A percentile compares a stretch with the other conserved stretches of the same genome.
Evolutionary conservation across 2,113 vertebrate genomes (phyloP).

Genomic region (Paracanthobrama guichenoti): DNA sequence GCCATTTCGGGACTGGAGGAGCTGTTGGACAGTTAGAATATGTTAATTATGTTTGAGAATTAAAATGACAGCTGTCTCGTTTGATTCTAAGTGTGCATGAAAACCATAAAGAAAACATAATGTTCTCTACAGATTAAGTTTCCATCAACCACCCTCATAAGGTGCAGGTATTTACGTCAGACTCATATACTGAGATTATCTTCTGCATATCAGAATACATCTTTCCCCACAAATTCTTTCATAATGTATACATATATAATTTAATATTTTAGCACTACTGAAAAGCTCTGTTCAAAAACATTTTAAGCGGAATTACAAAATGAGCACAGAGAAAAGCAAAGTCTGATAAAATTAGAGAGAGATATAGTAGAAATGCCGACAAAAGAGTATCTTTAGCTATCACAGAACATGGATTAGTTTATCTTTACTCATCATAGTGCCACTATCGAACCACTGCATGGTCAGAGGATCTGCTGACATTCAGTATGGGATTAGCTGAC

Average conservation of each 20-base stretch:
- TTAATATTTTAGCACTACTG: no score
- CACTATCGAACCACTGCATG: slow-evolving; percentile 1
- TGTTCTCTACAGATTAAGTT: slow-evolving; percentile 3
- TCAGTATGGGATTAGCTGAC: slow-evolving; percentile 32
- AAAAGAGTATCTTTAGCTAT: background rate
- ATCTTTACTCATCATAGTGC: background rate
- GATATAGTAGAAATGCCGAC: background rate
- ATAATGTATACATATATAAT: background rate
- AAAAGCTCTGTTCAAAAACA: no score
- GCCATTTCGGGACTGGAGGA: slow-evolving; percentile 16
- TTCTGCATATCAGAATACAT: background rate
- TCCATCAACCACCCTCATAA: background rate
- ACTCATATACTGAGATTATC: background rate
- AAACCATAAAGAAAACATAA: slow-evolving; percentile 24
- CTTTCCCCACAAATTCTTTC: background rate
- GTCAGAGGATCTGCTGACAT: slow-evolving; percentile 13
- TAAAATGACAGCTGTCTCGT: slow-evolving; percentile 49
- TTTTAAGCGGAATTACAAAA: no score
- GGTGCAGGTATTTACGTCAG: background rate
- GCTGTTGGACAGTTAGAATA: background rate
- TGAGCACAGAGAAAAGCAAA: background rate
- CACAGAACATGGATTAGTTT: background rate
- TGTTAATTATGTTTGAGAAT: background rate
- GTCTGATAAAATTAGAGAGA: background rate
- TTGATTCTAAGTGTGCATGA: slow-evolving; percentile 26